Conservation (phyloP, 2,797 vertebrate species). For the Parauchenoglanis punctatus region DNA sequence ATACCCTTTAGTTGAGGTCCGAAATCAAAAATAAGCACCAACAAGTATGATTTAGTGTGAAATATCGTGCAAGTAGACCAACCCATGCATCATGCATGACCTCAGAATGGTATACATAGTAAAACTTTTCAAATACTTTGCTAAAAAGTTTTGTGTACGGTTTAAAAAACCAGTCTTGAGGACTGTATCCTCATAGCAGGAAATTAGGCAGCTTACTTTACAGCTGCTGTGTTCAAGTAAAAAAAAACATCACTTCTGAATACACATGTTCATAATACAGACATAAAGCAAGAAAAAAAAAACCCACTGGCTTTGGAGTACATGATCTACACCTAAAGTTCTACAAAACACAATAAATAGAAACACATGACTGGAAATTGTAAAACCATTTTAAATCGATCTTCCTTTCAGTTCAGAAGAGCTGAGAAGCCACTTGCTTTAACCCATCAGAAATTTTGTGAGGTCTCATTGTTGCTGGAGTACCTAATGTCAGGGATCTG, state of each 20-base stretch:
- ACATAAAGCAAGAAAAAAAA: not conserved
- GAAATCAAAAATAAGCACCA: slow-evolving; percentile 49
- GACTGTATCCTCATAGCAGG: not conserved
- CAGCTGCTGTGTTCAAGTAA: slow-evolving; percentile 4
- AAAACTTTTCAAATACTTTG: not conserved
- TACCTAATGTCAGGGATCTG: slow-evolving; percentile 74
- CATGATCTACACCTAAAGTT: not conserved
- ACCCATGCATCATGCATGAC: slow-evolving; percentile 63
- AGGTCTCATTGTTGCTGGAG: slow-evolving; percentile 53
- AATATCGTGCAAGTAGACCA: slow-evolving; percentile 20
- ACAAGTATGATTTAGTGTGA: slow-evolving; percentile 33
- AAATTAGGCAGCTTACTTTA: not conserved
- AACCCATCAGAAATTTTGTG: slow-evolving; percentile 57
- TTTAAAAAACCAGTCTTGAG: not conserved
- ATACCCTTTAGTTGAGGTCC: slow-evolving; percentile 48
- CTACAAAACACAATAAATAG: slow-evolving; percentile 27
- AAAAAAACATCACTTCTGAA: not conserved
- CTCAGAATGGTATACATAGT: slow-evolving; percentile 41
- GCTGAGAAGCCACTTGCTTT: not conserved
- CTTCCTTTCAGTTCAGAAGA: slow-evolving; percentile 12
- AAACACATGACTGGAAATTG: slow-evolving; percentile 14
- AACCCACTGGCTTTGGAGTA: not conserved
- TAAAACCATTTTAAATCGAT: not conserved
- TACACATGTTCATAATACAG: slow-evolving; percentile 11
- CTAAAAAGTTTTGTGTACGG: not conserved